These are phyloP conservation scores for Hydropsyche betteni DNA, from an alignment of 2,888 invertebrate species.

Conservation along the genomic window DNA sequence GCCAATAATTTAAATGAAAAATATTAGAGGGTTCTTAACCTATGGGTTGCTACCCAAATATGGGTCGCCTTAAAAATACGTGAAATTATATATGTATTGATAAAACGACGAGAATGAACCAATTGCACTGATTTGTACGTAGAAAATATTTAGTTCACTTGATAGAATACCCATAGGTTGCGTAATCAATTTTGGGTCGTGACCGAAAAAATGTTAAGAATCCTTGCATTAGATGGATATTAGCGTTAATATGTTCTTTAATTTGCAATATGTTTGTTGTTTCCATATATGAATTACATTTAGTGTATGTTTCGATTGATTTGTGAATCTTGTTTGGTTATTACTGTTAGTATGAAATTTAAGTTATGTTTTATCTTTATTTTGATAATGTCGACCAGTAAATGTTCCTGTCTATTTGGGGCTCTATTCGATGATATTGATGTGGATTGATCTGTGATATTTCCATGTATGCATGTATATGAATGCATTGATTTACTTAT, in stretches of 20 bases:
- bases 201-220: too few relatives aligned
- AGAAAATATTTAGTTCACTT: too few relatives aligned
- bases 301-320: conserved; percentile 24
- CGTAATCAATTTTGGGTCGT: too few relatives aligned
- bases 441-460: conserved; percentile 49
- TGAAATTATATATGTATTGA: too few relatives aligned
- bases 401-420: conserved; percentile 31
- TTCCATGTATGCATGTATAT: conserved; percentile 46
- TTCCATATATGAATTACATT: conserved; percentile 31
- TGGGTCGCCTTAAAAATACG: too few relatives aligned
- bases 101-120: too few relatives aligned
- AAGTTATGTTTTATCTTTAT: conserved; percentile 25
- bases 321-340: conserved; percentile 27
- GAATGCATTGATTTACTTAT: conserved; percentile 39
- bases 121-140: too few relatives aligned
- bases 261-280: conserved; percentile 36
- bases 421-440: conserved; percentile 32
- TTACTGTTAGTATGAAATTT: conserved; percentile 32
- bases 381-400: conserved; percentile 12
- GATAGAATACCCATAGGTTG: too few relatives aligned
- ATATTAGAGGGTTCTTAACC: too few relatives aligned
- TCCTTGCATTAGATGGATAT: too few relatives aligned
- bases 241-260: neutral
- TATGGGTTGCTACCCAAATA: too few relatives aligned
- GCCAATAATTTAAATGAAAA: too few relatives aligned